phyloP scores from a whole-genome alignment of 2,113 vertebrate species.

The Pomatorhinus ruficollis region DNA sequence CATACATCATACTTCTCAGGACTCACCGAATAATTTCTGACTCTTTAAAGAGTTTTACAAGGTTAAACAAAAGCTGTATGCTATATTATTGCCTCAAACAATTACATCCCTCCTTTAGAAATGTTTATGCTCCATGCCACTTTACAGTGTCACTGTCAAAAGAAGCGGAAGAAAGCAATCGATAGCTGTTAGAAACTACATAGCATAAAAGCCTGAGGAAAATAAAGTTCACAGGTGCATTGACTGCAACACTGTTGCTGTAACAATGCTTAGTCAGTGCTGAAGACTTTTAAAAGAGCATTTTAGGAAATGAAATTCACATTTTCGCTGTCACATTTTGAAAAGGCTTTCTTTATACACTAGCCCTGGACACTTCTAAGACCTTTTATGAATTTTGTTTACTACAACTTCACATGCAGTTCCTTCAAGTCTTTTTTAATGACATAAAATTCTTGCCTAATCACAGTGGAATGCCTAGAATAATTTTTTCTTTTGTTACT shows the following conservation, averaged over 20 bases:
- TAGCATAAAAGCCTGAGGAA: not conserved
- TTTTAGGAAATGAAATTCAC: not conserved
- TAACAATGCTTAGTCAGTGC: not conserved
- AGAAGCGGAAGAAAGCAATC: not conserved
- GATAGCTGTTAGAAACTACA: not conserved
- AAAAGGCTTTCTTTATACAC: not conserved
- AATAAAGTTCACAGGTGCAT: not conserved
- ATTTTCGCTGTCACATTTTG: not conserved
- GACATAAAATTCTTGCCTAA: not conserved
- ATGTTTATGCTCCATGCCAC: not conserved
- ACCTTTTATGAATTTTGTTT: conserved; percentile 7
- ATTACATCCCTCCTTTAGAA: not conserved
- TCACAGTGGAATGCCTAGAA: not conserved
- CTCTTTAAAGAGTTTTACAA: not conserved
- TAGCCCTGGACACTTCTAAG: not conserved
- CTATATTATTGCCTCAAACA: not conserved
- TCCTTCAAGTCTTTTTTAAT: conserved; percentile 18
- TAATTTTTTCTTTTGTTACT: not conserved
- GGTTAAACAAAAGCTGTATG: not conserved
- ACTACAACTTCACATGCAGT: not conserved
- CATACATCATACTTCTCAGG: not conserved
- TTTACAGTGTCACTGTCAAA: not conserved
- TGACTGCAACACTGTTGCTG: not conserved
- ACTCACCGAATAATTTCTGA: not conserved
- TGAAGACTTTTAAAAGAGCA: not conserved